Evolutionary conservation across 2,888 invertebrate species (phyloP).

Genomic region (Stenodema calcarata): DNA sequence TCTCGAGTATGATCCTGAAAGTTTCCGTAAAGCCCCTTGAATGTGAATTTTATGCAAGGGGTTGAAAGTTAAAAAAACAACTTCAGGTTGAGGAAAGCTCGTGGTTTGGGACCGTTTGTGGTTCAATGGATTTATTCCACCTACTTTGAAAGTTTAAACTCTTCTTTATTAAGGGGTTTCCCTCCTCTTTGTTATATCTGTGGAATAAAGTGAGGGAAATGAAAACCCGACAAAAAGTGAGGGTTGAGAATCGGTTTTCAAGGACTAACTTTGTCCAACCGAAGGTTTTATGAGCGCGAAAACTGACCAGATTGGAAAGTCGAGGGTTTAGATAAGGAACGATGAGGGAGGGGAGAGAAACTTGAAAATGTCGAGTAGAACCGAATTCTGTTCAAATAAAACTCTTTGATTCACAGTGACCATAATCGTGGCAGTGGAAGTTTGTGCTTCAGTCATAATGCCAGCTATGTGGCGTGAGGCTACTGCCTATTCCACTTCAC

Average conservation of each 20-base stretch:
- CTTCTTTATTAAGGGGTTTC: conserved; percentile 26
- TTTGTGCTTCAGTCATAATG: too few relatives aligned
- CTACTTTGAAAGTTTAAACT: conserved; percentile 34
- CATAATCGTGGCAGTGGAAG: too few relatives aligned
- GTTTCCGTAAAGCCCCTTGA: background rate
- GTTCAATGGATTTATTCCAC: conserved; percentile 11
- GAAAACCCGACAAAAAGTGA: background rate
- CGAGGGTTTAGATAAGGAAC: too few relatives aligned
- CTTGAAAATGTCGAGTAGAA: too few relatives aligned
- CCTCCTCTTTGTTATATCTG: background rate
- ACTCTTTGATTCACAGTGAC: too few relatives aligned
- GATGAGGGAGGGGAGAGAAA: too few relatives aligned
- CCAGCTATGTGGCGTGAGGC: too few relatives aligned
- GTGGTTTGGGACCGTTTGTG: background rate
- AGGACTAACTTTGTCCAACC: too few relatives aligned
- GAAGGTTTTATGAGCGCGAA: too few relatives aligned
- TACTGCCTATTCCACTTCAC: too few relatives aligned
- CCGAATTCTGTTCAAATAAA: too few relatives aligned
- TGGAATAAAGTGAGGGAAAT: background rate
- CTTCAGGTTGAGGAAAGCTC: background rate
- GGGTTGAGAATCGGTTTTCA: background rate
- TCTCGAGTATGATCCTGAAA: background rate
- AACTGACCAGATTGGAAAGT: too few relatives aligned
- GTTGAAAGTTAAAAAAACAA: background rate
- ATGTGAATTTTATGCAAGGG: conserved; percentile 10